Conservation (phyloP, 2,113 vertebrate genomes). For the Leptodactylus fuscus region DNA sequence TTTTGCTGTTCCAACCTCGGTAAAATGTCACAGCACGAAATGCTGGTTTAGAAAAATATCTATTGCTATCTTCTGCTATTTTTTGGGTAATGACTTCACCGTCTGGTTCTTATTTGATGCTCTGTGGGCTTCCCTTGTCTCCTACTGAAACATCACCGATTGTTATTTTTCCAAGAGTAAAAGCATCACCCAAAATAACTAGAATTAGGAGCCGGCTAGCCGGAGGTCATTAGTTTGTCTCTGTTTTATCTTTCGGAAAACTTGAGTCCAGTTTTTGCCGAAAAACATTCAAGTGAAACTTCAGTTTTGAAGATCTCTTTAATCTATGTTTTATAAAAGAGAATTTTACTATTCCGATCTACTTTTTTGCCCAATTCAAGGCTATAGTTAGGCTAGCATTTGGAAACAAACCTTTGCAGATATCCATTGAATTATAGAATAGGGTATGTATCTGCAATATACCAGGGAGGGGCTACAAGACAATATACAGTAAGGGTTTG, state of each 20-base stretch:
- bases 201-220: neutral
- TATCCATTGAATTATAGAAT: neutral
- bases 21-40: neutral
- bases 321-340: neutral
- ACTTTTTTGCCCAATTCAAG: neutral
- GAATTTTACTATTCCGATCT: too few relatives aligned
- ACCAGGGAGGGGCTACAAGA: too few relatives aligned
- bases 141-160: neutral
- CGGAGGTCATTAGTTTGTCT: neutral
- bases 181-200: slow-evolving; percentile 2
- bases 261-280: neutral
- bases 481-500: neutral
- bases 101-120: neutral
- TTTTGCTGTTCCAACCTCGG: neutral
- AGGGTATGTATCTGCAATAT: neutral
- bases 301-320: neutral
- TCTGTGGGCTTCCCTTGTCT: neutral
- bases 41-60: neutral
- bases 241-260: neutral
- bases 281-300: too few relatives aligned
- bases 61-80: neutral
- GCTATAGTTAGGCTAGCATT: neutral
- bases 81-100: neutral
- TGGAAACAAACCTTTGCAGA: neutral
- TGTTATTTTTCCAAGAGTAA: slow-evolving; percentile 7